Conservation (phyloP, 2,797 vertebrate genomes). For the Tapera naevia region DNA sequence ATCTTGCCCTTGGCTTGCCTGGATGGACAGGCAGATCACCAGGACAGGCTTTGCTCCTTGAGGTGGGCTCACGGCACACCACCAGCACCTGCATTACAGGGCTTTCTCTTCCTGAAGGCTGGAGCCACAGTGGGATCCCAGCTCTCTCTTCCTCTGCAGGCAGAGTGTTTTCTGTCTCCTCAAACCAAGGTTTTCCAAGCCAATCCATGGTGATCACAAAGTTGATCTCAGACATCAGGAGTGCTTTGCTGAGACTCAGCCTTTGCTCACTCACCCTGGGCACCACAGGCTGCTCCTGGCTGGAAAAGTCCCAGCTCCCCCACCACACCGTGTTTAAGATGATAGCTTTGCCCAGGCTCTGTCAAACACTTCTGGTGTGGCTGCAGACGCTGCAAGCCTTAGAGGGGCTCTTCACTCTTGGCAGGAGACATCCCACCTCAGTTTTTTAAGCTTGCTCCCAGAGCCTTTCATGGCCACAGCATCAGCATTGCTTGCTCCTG, state of each 20-base stretch:
- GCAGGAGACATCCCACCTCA: neutral
- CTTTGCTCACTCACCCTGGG: neutral
- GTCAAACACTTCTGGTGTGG: neutral
- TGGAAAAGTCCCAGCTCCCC: neutral
- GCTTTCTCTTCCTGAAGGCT: neutral
- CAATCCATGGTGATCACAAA: fast-evolving
- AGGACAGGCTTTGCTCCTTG: neutral
- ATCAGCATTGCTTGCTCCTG: neutral
- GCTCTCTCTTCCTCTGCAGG: neutral
- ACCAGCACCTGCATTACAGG: fast-evolving
- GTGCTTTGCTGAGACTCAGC: neutral
- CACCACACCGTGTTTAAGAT: fast-evolving
- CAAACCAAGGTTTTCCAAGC: neutral
- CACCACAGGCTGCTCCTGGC: neutral
- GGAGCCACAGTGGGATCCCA: fast-evolving
- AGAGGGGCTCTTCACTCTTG: neutral
- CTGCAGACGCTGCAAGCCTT: neutral
- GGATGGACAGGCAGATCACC: neutral
- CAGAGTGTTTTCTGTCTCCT: neutral
- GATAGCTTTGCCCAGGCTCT: neutral
- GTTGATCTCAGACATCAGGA: neutral
- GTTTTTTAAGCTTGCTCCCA: neutral
- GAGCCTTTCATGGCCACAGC: neutral
- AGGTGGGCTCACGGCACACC: neutral
- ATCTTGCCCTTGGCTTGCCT: neutral